These are phyloP conservation scores for Galerucella nymphaeae DNA, from an alignment of 2,888 invertebrate genomes.

Conservation along the genomic window DNA sequence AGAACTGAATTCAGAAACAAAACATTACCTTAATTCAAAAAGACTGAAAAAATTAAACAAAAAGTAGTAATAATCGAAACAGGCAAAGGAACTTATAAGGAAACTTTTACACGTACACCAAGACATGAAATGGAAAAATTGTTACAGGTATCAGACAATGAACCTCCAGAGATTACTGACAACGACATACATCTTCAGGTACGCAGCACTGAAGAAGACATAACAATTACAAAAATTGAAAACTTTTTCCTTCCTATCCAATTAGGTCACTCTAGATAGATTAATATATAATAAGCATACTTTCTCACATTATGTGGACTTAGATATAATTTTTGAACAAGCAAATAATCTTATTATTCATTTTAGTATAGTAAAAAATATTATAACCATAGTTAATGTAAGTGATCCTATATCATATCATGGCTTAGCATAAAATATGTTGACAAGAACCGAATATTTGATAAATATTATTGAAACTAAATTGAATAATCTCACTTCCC, in stretches of 20 bases:
- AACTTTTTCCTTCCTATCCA: conserved; percentile 10
- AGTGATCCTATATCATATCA: too few relatives aligned
- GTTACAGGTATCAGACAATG: background rate
- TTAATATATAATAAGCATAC: conserved; percentile 22
- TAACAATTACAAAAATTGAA: conserved; percentile 7
- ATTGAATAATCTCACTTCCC: too few relatives aligned
- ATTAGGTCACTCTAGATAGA: conserved; percentile 14
- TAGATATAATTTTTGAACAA: background rate
- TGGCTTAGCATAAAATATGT: too few relatives aligned
- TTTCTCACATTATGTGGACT: background rate
- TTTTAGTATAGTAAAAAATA: background rate
- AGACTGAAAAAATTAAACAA: background rate
- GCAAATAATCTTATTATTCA: background rate
- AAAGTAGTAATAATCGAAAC: background rate
- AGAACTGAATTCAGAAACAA: background rate
- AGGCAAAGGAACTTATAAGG: background rate
- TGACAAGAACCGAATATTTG: too few relatives aligned
- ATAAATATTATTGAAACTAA: too few relatives aligned
- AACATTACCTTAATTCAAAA: background rate
- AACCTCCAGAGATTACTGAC: background rate
- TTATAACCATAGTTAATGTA: background rate
- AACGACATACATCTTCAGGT: background rate
- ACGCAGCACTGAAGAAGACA: conserved; percentile 1
- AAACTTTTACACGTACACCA: background rate
- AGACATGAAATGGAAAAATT: background rate